Percentiles rank a stretch among this genome's conserved stretches.
Conservation (phyloP, 2,113 vertebrate genomes). For the Meriones unguiculatus region DNA sequence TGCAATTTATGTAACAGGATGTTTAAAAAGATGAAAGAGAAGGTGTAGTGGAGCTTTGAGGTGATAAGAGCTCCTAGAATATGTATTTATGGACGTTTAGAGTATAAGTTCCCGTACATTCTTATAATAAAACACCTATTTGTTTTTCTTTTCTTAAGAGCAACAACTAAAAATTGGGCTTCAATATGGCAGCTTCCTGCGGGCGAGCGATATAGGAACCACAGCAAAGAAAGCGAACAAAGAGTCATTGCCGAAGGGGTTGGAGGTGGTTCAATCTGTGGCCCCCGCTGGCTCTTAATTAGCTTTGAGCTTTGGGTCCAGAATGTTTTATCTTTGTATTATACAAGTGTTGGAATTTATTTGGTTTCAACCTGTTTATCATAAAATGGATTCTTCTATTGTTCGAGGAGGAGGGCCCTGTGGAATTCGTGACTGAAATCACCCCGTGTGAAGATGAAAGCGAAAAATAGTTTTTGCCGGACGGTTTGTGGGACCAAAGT, state of each 20-base stretch:
- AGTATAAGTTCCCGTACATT: constrained; percentile 80
- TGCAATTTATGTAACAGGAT: constrained; percentile 79
- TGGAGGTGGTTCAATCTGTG: constrained; percentile 4
- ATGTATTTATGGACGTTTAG: constrained; percentile 77
- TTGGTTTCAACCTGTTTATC: constrained; percentile 35
- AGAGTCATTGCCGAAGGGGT: not conserved
- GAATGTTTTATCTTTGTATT: constrained; percentile 61
- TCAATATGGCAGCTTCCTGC: constrained; percentile 73
- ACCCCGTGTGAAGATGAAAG: constrained; percentile 37
- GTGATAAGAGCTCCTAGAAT: constrained; percentile 74
- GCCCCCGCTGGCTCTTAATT: constrained; percentile 42
- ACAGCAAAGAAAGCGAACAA: not conserved
- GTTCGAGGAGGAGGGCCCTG: constrained; percentile 27
- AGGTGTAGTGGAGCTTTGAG: constrained; percentile 49
- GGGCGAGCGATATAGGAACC: constrained; percentile 45
- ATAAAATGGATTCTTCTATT: constrained; percentile 41
- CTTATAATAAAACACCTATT: constrained; percentile 77
- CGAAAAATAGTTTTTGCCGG: constrained; percentile 5
- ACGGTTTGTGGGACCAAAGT: constrained; percentile 1
- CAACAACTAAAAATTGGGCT: constrained; percentile 73
- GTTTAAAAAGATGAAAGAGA: constrained; percentile 83
- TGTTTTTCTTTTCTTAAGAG: constrained; percentile 74
- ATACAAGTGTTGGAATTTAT: constrained; percentile 58
- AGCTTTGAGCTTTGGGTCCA: constrained; percentile 51
- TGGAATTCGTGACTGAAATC: constrained; percentile 31